Base-by-base conservation (phyloP, 2,113 vertebrate genomes). In the Glaucidium brasilianum region DNA sequence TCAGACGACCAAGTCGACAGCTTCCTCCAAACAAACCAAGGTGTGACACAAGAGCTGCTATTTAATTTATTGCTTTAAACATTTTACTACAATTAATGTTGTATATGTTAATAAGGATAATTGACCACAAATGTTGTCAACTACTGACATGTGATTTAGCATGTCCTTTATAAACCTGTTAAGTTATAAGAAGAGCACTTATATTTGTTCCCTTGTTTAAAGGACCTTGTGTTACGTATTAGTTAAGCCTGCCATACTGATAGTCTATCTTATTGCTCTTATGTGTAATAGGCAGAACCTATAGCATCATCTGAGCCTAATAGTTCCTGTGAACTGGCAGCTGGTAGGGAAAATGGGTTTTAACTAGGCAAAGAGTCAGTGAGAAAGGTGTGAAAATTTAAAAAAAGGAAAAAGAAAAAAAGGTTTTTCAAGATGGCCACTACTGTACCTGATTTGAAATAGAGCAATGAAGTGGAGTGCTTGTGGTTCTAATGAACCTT, bases 1-100 rank as follows among this genome's bases (percentile, higher is more conserved):
- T 99, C 86, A 98, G 99, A 96, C 98, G 99, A 97, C 98, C 99
- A 90, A 99, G 99, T 95, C 98, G 99, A 98, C 99, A 99, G 98
- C 98, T 99, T 88, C 99, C 99, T 87, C 97, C 99, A 74, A 99
- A 98, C 98, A 99, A 99, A 98, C 99, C 99, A 98, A 99, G 99
- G 99, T 99, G 99, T 99, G 98, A 98, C 92, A 85, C 63, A 78
- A 90, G n/a, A 76, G 18, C 84, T 88, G 29, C 80, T 88, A 20
- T 92, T 73, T 32, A 52, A 63, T 74, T 88, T 62, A 26, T 72
- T 64, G 12, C 25, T 83, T 73, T 62, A 35, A 78, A 78, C 9
- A 15, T 59, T 78, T 85, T 55, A 52, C 68, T 64, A 2, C 43
- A 37, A 12, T 52, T 74, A 32, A 21, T 56, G 55, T 25, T 0